Conservation (phyloP, 2,888 invertebrate genomes). For the Nineta flava region DNA sequence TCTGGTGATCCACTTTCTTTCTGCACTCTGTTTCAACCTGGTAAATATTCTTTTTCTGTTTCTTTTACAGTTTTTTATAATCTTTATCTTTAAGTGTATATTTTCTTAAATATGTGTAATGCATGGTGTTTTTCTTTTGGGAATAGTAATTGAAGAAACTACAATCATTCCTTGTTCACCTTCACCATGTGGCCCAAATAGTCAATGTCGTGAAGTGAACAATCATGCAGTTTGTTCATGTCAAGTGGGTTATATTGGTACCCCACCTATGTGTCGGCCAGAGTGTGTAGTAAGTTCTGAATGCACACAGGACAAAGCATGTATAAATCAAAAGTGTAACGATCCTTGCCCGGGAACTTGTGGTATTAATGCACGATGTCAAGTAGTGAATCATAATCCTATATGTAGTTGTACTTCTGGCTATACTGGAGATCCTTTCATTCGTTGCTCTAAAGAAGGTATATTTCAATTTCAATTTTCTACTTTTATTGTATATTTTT, state of each 20-base stretch:
- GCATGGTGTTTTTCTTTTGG: conserved; percentile 10
- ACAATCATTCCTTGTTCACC: conserved; percentile 38
- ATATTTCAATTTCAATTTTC: background rate
- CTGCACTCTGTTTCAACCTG: conserved; percentile 25
- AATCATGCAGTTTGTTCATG: conserved; percentile 48
- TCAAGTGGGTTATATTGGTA: conserved; percentile 40
- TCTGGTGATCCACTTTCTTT: conserved; percentile 41
- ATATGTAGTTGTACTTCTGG: conserved; percentile 47
- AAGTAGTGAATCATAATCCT: conserved; percentile 50
- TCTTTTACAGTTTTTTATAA: conserved; percentile 4
- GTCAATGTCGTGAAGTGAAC: conserved; percentile 43
- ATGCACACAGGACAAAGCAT: conserved; percentile 45
- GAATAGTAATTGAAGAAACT: conserved; percentile 17
- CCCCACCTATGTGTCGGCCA: conserved; percentile 46
- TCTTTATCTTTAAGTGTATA: conserved; percentile 3
- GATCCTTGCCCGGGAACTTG: conserved; percentile 53
- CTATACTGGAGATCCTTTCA: conserved; percentile 48
- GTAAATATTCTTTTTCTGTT: conserved; percentile 18
- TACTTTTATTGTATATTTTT: background rate
- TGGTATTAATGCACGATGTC: conserved; percentile 45
- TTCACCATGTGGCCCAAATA: conserved; percentile 51
- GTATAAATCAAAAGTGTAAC: conserved; percentile 43
- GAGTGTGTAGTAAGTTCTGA: conserved; percentile 51
- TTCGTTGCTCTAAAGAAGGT: conserved; percentile 24
- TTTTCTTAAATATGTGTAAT: background rate